These are phyloP conservation scores for Chlorops oryzae DNA, from an alignment of 1,140 invertebrate species.

Conservation along the genomic window DNA sequence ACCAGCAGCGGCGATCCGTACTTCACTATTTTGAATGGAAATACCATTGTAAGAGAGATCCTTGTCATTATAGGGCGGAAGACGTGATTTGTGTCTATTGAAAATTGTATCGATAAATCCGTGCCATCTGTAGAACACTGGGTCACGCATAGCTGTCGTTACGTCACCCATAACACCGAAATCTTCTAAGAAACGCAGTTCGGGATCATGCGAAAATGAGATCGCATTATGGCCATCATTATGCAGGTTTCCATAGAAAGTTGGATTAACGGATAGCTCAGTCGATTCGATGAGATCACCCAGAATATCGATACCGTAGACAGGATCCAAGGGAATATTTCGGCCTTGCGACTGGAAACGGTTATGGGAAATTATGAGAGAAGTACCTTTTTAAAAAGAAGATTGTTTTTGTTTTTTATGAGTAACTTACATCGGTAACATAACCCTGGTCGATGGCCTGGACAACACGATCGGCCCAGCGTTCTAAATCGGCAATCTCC, in stretches of 20 bases:
- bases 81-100: constrained; percentile 57
- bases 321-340: constrained; percentile 30
- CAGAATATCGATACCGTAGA: constrained; percentile 55
- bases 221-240: constrained; percentile 60
- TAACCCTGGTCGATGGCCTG: constrained; percentile 57
- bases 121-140: constrained; percentile 67
- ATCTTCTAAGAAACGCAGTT: constrained; percentile 54
- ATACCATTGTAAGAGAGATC: constrained; percentile 44
- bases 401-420: neutral
- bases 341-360: constrained; percentile 17
- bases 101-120: constrained; percentile 60
- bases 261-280: constrained; percentile 52
- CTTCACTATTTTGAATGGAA: constrained; percentile 40
- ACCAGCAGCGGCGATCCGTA: constrained; percentile 39
- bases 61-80: constrained; percentile 57
- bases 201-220: constrained; percentile 59
- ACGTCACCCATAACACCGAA: constrained; percentile 61
- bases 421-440: constrained; percentile 42
- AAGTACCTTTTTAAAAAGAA: neutral
- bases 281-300: constrained; percentile 60
- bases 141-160: constrained; percentile 64
- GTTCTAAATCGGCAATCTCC: constrained; percentile 54
- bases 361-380: constrained; percentile 26
- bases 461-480: constrained; percentile 56
- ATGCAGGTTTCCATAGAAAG: constrained; percentile 59